Base-by-base conservation (phyloP, 2,888 invertebrate species). In the Vannuccia rotundouncinata region DNA sequence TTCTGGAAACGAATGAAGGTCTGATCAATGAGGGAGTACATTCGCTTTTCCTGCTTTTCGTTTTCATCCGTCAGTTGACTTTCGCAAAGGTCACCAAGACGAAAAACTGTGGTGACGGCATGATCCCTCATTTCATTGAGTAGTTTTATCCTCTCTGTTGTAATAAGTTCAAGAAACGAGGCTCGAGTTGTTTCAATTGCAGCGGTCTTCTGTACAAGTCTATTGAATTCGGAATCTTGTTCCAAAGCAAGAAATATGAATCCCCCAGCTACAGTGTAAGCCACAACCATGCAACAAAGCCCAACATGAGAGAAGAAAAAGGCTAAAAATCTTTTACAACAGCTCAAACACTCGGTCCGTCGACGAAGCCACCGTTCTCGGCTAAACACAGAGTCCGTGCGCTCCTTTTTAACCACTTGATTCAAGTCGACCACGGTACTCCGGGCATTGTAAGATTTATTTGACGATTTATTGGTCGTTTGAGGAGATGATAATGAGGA, bases 241-340 rank as follows among this genome's bases (percentile, higher is more conserved):
- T 80, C 80, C 1, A 80, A 28, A 1, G 29, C 30, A 25, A 29
- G 76, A 31, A 80, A 80, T 13, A 80, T 22, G 25, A 76, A 79
- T 60, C 80, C 80, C 1, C 80, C 80, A 0, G 76, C 30, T 1
- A 80, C 13, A 22, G 78, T 80, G 78, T 80, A 80, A 2, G 78
- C 80, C 1, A 80, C 78, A 22, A 80, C 80, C 28, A 80, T 79
- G 28, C 78, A 76, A 28, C 59, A 45, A 10, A 80, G 60, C 25
- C 80, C 80, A 73, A 80, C 78, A 80, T 80, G 80, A 1, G 80
- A 80, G 27, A 80, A 79, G 17, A 80, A 79, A 66, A 80, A 80
- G 10, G 75, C 76, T n/a, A 80, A 80, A 29, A 59, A 59, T 29
- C 31, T 78, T 45, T 80, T 80, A 59, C 78, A 78, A 25, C 60